Conservation (phyloP, 1,140 invertebrate species). For the Lordiphosa collinella region DNA sequence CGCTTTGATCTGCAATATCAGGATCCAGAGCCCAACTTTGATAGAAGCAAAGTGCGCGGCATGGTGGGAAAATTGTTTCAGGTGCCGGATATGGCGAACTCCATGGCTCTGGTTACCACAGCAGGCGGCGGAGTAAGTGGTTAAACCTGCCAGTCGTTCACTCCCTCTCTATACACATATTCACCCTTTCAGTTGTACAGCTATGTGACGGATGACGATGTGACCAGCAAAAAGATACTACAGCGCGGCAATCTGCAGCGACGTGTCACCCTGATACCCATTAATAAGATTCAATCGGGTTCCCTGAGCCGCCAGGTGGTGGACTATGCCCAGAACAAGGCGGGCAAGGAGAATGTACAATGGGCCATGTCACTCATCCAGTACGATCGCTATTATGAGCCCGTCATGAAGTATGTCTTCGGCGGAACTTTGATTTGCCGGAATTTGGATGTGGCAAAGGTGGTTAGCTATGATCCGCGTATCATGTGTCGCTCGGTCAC, state of each 20-base stretch:
- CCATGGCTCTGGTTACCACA: constrained; percentile 91
- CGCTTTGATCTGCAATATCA: constrained; percentile 88
- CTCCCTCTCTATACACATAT: background rate
- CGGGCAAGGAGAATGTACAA: constrained; percentile 89
- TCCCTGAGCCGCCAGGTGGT: constrained; percentile 84
- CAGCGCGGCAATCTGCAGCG: constrained; percentile 89
- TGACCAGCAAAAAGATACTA: constrained; percentile 91
- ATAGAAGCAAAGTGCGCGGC: constrained; percentile 88
- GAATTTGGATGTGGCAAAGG: constrained; percentile 89
- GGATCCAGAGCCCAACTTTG: constrained; percentile 89
- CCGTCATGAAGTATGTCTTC: constrained; percentile 95
- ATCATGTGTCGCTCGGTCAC: constrained; percentile 92
- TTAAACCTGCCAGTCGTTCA: constrained; percentile 9
- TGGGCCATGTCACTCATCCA: constrained; percentile 90
- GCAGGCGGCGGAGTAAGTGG: constrained; percentile 90
- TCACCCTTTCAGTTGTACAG: constrained; percentile 88
- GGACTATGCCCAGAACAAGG: constrained; percentile 85
- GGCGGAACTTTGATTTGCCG: constrained; percentile 92
- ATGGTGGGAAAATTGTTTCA: constrained; percentile 89
- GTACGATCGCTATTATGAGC: constrained; percentile 85
- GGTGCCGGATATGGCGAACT: constrained; percentile 86
- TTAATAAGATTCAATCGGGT: constrained; percentile 91
- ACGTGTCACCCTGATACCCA: constrained; percentile 93
- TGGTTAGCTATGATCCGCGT: constrained; percentile 86
- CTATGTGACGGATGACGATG: constrained; percentile 93